phyloP scores from a whole-genome alignment of 2,888 invertebrate genomes.

The Rhaphigaster nebulosa region DNA sequence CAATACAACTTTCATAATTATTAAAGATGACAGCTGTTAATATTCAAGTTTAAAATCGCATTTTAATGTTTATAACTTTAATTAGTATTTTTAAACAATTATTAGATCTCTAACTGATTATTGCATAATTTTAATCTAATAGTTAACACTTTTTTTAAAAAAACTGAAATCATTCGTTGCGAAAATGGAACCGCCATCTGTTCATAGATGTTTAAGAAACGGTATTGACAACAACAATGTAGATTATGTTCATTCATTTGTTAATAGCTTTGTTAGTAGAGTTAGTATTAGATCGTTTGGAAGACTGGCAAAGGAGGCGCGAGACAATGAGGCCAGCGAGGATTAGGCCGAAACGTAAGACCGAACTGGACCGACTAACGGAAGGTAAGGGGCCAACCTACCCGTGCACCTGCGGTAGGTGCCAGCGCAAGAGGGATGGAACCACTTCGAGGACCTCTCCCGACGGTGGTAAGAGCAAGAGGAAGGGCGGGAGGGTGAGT shows the following conservation, averaged over 20 bases:
- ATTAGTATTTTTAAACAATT: neutral
- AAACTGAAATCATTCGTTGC: neutral
- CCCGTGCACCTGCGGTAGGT: constrained; percentile 8
- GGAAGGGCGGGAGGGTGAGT: neutral
- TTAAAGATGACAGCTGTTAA: neutral
- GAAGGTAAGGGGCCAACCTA: neutral
- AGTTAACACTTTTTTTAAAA: neutral
- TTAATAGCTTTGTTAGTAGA: constrained; percentile 11
- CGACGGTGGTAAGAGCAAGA: neutral
- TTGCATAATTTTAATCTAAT: neutral
- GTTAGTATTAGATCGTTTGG: neutral
- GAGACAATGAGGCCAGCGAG: neutral
- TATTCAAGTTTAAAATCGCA: neutral
- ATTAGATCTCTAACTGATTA: neutral
- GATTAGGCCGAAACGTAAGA: neutral
- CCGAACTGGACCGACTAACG: neutral
- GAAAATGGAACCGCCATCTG: constrained; percentile 1
- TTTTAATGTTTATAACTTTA: neutral
- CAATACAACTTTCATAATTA: neutral
- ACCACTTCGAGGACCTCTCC: neutral
- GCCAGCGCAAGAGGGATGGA: neutral
- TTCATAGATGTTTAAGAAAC: constrained; percentile 8
- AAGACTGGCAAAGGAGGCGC: neutral
- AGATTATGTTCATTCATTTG: constrained; percentile 37
- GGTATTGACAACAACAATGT: neutral